These are phyloP conservation scores for Ophioderma brevispina DNA, from an alignment of 35 echinoderm and acorn worm species.

Conservation along the genomic window DNA sequence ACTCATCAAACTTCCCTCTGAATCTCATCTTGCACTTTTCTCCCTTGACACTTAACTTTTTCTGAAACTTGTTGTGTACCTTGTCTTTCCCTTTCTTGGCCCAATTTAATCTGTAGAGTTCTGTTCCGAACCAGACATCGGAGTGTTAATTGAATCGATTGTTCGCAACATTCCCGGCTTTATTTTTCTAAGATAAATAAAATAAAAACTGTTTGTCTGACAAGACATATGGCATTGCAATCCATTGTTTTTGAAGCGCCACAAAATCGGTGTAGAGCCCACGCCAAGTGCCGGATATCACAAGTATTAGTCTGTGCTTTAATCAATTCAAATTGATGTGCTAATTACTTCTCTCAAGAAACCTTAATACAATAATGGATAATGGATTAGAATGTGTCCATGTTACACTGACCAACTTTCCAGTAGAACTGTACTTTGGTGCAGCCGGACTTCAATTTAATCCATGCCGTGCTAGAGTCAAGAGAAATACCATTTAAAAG, in stretches of 20 bases:
- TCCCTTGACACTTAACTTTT: too few relatives aligned
- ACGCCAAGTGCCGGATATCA: background rate
- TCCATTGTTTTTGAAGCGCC: background rate
- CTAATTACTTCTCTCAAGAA: background rate
- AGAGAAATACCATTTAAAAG: too few relatives aligned
- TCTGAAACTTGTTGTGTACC: too few relatives aligned
- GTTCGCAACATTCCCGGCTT: background rate
- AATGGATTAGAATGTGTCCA: background rate
- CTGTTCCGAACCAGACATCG: background rate
- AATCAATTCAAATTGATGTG: background rate
- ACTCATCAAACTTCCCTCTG: too few relatives aligned
- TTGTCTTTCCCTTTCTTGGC: too few relatives aligned
- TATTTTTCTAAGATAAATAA: background rate
- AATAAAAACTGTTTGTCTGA: background rate
- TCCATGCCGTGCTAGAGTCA: too few relatives aligned
- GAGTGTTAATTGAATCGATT: background rate
- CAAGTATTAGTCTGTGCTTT: background rate
- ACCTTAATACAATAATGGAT: background rate
- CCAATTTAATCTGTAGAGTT: background rate
- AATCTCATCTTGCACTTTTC: too few relatives aligned
- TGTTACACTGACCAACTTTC: background rate
- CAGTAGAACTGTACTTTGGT: too few relatives aligned
- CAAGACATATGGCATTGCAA: background rate
- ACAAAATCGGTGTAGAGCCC: background rate
- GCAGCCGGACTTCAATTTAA: too few relatives aligned